Conservation (phyloP, 2,888 invertebrate genomes). For the Lomographa bimaculata region DNA sequence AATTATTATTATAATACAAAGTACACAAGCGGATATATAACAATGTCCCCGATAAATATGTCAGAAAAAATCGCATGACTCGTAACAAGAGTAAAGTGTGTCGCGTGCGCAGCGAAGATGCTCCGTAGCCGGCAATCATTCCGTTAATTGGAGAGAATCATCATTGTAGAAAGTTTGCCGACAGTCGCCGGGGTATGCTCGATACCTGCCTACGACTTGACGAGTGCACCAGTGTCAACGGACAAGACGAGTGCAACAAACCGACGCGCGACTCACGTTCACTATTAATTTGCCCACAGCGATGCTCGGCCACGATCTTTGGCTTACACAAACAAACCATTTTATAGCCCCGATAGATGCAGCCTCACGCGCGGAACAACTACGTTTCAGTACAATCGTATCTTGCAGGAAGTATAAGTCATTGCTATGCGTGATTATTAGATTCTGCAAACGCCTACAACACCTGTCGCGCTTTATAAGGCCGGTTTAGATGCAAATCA, state of each 20-base stretch:
- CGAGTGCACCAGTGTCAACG: constrained; percentile 62
- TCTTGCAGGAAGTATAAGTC: constrained; percentile 23
- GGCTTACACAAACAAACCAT: constrained; percentile 29
- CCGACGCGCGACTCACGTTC: constrained; percentile 62
- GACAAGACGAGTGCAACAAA: constrained; percentile 71
- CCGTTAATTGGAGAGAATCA: constrained; percentile 82
- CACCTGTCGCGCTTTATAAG: constrained; percentile 52
- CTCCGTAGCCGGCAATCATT: constrained; percentile 72
- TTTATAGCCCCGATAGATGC: constrained; percentile 13
- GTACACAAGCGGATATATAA: constrained; percentile 35
- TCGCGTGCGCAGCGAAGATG: constrained; percentile 71
- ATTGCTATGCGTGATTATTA: constrained; percentile 18
- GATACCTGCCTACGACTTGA: constrained; percentile 35
- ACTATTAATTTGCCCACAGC: constrained; percentile 56
- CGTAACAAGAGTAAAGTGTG: constrained; percentile 72
- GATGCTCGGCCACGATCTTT: constrained; percentile 46
- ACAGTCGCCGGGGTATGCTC: constrained; percentile 18
- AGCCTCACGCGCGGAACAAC: constrained; percentile 12
- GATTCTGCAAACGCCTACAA: constrained; percentile 24
- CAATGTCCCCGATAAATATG: constrained; percentile 28
- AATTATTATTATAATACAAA: no score
- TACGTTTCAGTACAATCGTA: constrained; percentile 8
- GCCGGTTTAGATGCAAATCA: constrained; percentile 58
- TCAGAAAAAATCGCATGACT: constrained; percentile 42
- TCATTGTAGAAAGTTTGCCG: constrained; percentile 70